Evolutionary conservation across 2,113 vertebrate genomes (phyloP).

Genomic region (Caranx melampygus): DNA sequence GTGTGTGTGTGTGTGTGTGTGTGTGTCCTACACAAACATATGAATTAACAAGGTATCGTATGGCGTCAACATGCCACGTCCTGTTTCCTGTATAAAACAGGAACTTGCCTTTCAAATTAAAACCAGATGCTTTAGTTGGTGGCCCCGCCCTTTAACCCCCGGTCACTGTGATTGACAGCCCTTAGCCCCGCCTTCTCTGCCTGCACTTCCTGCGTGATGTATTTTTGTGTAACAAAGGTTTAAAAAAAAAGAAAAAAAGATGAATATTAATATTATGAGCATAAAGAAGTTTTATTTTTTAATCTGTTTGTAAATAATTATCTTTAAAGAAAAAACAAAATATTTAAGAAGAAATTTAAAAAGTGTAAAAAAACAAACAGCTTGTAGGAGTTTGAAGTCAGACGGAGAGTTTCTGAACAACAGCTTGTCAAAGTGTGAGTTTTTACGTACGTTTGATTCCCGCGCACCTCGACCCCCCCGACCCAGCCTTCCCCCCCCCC

Average conservation of each 20-base stretch:
- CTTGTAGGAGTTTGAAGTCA: neutral
- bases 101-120: no score
- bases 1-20: no score
- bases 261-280: constrained; percentile 55
- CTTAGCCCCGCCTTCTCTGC: constrained; percentile 55
- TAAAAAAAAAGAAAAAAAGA: neutral
- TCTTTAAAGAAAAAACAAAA: constrained; percentile 17
- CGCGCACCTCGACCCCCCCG: no score
- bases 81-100: no score
- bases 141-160: constrained; percentile 50
- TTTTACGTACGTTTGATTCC: neutral
- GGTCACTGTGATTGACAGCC: constrained; percentile 73
- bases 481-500: no score
- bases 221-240: constrained; percentile 67
- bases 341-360: constrained; percentile 53
- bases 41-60: no score
- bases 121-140: neutral
- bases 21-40: no score
- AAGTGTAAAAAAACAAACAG: constrained; percentile 13
- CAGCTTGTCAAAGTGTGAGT: neutral
- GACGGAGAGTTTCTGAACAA: constrained; percentile 30
- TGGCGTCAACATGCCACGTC: no score
- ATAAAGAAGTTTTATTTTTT: constrained; percentile 73
- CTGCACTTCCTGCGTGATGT: constrained; percentile 64
- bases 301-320: constrained; percentile 68